These are phyloP conservation scores for Drosophila sp. DNA, from an alignment of 1,140 invertebrate genomes.

Conservation along the genomic window DNA sequence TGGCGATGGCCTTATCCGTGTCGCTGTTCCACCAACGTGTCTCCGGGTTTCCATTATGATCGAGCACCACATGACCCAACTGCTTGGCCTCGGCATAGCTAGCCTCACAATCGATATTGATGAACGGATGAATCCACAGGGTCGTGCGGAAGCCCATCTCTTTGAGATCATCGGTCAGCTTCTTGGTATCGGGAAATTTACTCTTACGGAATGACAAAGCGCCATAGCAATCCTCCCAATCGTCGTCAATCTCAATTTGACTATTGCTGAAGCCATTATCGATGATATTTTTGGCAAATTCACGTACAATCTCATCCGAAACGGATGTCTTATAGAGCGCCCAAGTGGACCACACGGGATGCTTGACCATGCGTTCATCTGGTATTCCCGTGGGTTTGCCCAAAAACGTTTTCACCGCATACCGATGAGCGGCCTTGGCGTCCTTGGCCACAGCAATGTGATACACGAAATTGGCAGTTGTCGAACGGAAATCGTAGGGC, in stretches of 20 bases:
- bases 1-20: conserved; percentile 84
- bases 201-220: conserved; percentile 88
- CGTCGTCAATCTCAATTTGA: conserved; percentile 95
- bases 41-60: conserved; percentile 84
- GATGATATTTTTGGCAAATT: conserved; percentile 89
- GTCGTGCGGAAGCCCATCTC: conserved; percentile 88
- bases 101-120: conserved; percentile 89
- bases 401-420: conserved; percentile 85
- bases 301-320: conserved; percentile 86
- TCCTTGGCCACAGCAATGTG: conserved; percentile 85
- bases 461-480: conserved; percentile 84
- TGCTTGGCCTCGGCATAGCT: conserved; percentile 85
- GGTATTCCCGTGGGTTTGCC: conserved; percentile 87
- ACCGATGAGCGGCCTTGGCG: conserved; percentile 85
- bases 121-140: conserved; percentile 95
- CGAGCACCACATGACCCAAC: conserved; percentile 87
- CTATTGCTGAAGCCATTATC: conserved; percentile 89
- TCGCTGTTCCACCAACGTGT: conserved; percentile 94
- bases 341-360: conserved; percentile 97
- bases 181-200: conserved; percentile 90
- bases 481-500: conserved; percentile 83
- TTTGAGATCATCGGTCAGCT: conserved; percentile 85
- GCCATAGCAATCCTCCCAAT: conserved; percentile 96
- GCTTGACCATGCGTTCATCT: conserved; percentile 88
- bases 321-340: conserved; percentile 87